Conservation (phyloP, 2,888 invertebrate species). For the Slavum lentiscoides region DNA sequence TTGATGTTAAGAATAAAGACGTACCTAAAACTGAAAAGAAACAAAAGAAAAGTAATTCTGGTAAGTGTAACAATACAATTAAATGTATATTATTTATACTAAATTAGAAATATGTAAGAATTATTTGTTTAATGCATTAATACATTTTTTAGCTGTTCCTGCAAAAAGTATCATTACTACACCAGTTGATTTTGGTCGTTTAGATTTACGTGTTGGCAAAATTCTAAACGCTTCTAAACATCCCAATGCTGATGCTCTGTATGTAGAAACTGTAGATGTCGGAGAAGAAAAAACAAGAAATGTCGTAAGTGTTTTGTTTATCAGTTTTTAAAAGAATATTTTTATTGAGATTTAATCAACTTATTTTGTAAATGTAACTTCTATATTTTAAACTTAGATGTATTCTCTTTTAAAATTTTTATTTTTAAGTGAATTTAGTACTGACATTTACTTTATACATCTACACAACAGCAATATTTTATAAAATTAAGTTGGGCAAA, state of each 20-base stretch:
- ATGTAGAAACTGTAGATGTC: slow-evolving; percentile 89
- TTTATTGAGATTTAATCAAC: no score
- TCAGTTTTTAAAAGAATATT: background rate
- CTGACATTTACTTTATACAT: no score
- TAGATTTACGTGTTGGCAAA: slow-evolving; percentile 87
- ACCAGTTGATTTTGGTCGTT: slow-evolving; percentile 67
- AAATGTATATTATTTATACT: slow-evolving; percentile 1
- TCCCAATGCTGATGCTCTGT: slow-evolving; percentile 89
- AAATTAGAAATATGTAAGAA: background rate
- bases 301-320: slow-evolving; percentile 57
- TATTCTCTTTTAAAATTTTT: no score
- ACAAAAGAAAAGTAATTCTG: slow-evolving; percentile 47
- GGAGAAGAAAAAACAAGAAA: slow-evolving; percentile 75
- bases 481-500: no score
- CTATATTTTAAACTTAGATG: no score
- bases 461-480: no score
- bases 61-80: slow-evolving; percentile 6
- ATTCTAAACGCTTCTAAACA: slow-evolving; percentile 82
- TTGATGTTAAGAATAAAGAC: slow-evolving; percentile 23
- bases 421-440: no score
- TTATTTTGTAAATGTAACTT: no score
- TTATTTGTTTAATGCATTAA: background rate
- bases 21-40: slow-evolving; percentile 35
- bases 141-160: slow-evolving; percentile 51
- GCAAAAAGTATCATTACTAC: slow-evolving; percentile 60